Evolutionary conservation across 2,113 vertebrate species (phyloP), one percentile per base, ranked within the genome.

Genomic region (Seriola dumerili): DNA sequence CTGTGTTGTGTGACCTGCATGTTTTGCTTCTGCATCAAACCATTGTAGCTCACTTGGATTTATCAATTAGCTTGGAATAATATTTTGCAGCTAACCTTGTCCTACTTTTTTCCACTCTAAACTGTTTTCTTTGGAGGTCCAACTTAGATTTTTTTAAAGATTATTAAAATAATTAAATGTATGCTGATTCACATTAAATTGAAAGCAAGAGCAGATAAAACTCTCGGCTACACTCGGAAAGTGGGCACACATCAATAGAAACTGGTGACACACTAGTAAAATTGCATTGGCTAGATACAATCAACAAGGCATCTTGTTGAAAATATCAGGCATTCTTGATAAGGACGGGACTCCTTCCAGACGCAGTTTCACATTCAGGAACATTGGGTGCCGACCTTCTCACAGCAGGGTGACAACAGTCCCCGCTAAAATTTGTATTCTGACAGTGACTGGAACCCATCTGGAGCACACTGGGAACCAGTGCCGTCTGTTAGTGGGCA

Each of bases 341-440:
- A 76, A 77, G 72, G 63, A 76, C 8, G 14, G 68, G 64, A 80
- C 36, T 77, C 29, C 9, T 72, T 80, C 75, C 72, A 83, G 38
- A 80, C 17, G 1, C 12, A 14, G 25, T 23, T 38, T 12, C n/a
- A 32, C 55, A 32, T 61, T 72, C 65, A 40, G 75, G 19, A 73
- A 72, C 69, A 82, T 52, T 29, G 46, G 55, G 68, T 80, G 36
- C 62, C 23, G 16, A 81, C 67, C 54, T 64, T 67, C 50, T 65
- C 62, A 16, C 75, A 84, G 72, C 75, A 75, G 44, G 84, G 29
- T 25, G 48, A 71, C 57, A 58, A 1, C 46, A n/a, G 29, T 32
- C 13, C 42, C 29, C 79, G 72, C 64, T 70, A 79, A 68, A 80
- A 88, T 85, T 36, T 54, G 73, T 42, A 79, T 71, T 46, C 42